These are phyloP conservation scores for Nematostella vectensis DNA, from an alignment of 92 coral and sea anemone genomes.

Conservation along the genomic window DNA sequence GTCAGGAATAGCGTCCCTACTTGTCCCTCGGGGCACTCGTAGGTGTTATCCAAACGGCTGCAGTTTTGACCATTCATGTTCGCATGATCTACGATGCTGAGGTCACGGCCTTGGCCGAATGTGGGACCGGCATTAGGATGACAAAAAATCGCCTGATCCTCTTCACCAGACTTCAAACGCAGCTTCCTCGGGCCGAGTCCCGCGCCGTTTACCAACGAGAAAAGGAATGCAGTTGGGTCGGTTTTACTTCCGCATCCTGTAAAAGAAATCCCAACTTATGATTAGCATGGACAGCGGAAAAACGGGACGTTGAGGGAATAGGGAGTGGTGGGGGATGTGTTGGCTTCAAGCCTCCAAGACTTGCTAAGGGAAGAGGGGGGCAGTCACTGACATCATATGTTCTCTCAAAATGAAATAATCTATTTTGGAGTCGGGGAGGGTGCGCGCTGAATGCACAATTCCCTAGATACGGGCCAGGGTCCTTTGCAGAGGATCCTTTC, in stretches of 20 bases:
- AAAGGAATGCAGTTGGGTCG: conserved; percentile 19
- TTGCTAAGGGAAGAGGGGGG: too few relatives aligned
- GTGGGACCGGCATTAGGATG: conserved; percentile 20
- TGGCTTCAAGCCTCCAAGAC: too few relatives aligned
- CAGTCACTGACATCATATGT: too few relatives aligned
- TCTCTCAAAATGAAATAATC: too few relatives aligned
- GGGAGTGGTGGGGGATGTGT: too few relatives aligned
- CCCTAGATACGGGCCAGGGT: too few relatives aligned
- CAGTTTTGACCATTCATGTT: conserved; percentile 3
- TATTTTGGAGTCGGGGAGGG: too few relatives aligned
- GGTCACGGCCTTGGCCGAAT: conserved; percentile 29
- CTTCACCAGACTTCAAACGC: conserved; percentile 12
- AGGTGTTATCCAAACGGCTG: conserved; percentile 22
- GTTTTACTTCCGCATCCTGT: conserved; percentile 14
- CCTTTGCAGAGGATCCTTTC: too few relatives aligned
- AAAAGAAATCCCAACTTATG: too few relatives aligned
- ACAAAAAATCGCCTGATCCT: conserved; percentile 23
- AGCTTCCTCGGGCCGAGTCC: conserved; percentile 17
- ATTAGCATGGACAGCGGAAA: too few relatives aligned
- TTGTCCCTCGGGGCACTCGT: conserved; percentile 21
- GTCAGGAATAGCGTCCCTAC: conserved; percentile 16
- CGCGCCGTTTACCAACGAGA: conserved; percentile 14
- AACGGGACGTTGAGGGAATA: not conserved
- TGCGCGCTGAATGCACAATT: too few relatives aligned
- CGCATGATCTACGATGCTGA: conserved; percentile 14